Evolutionary conservation across 2,797 vertebrate genomes (phyloP), one percentile per base, ranked within the genome.

Genomic region (Nyctibius grandis): DNA sequence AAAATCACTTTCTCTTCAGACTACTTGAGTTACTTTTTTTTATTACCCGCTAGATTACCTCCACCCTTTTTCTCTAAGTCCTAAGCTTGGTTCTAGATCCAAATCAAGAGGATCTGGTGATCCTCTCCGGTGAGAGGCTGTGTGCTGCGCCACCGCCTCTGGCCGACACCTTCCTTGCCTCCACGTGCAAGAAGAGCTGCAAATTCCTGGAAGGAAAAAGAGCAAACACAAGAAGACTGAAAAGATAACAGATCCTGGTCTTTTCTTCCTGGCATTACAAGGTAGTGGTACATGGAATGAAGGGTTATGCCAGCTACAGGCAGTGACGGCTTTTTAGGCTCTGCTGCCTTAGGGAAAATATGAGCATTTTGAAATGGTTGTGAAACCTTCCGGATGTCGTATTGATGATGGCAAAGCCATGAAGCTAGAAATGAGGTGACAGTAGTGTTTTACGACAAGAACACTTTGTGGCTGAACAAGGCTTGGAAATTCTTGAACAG

Each of bases 121-220:
- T 92, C 51, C 44, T 70, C 15, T 53, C 51, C 59, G 61, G 18
- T 59, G n/a, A 77, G 60, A 81, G 63, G 44, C 67, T 82, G 40
- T 0, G 0, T 67, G 36, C 53, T 42, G 8, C 2, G 1, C 19
- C n/a, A 26, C 16, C 7, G 11, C 60, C 51, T 61, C 57, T 60
- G 63, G 22, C 18, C 1, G 3, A 65, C 59, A n/a, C 38, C 50
- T 69, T 10, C 78, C 12, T n/a, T 51, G 5, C 42, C 36, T 77
- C 38, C 15, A 1, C 0, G 0, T 61, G 25, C 53, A 75, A 51
- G 60, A 87, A 60, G 33, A 82, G 36, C 57, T 91, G 65, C 60
- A 78, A 60, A 60, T 38, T 31, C 64, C 61, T 84, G 65, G 28
- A 26, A 75, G 54, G 20, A 70, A 50, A 53, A 51, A 36, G 28